A percentile compares a stretch with the other conserved stretches of the same genome.
Evolutionary conservation across 2,113 vertebrate genomes (phyloP).

Genomic region (Psammodynastes pulverulentus): DNA sequence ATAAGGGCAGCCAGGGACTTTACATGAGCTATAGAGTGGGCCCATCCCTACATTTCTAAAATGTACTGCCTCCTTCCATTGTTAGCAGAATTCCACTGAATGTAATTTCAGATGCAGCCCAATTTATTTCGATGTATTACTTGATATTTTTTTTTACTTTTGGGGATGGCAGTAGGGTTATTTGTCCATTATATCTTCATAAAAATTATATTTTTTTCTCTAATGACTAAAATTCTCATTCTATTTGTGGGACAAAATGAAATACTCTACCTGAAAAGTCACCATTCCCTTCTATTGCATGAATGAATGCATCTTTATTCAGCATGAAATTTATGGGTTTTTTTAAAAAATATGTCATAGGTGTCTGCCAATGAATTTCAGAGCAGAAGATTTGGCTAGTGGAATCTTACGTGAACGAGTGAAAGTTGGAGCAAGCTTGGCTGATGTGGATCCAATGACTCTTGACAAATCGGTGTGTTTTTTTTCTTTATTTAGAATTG

Average conservation of each 20-base stretch:
- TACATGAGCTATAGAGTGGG: not conserved
- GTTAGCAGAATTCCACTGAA: not conserved
- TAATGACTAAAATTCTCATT: not conserved
- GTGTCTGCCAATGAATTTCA: conserved; percentile 95
- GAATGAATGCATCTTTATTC: not conserved
- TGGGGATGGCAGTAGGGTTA: not conserved
- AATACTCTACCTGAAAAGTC: not conserved
- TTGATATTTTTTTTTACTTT: not conserved
- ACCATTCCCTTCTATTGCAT: not conserved
- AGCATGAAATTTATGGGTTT: conserved; percentile 2
- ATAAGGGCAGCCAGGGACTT: not conserved
- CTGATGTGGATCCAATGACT: conserved; percentile 97
- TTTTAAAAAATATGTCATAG: conserved; percentile 63
- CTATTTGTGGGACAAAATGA: not conserved
- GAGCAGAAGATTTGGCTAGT: conserved; percentile 88
- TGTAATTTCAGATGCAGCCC: not conserved
- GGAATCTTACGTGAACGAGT: conserved; percentile 90
- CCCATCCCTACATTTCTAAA: not conserved
- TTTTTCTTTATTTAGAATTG: not conserved
- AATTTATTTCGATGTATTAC: not conserved
- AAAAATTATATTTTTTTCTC: not conserved
- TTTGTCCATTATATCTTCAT: not conserved
- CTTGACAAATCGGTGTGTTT: conserved; percentile 88
- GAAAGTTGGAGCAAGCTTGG: conserved; percentile 95
- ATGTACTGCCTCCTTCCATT: not conserved